Evolutionary conservation across 2,113 vertebrate genomes (phyloP).

Genomic region (Scalopus aquaticus): DNA sequence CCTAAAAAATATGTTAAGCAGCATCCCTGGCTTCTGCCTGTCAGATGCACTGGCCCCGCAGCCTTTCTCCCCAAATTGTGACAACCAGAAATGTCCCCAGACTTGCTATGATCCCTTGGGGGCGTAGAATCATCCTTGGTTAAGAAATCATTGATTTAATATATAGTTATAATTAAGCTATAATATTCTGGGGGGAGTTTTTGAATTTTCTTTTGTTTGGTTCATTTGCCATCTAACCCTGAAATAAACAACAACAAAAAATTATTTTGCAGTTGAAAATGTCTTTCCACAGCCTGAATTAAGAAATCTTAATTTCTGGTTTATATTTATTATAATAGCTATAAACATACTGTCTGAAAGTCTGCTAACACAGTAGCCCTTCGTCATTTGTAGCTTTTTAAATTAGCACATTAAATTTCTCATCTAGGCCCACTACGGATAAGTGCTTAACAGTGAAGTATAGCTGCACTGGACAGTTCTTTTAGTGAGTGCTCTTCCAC

Average conservation of each 20-base stretch:
- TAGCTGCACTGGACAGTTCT: background rate
- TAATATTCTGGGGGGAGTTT: background rate
- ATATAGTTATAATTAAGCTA: background rate
- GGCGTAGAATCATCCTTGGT: background rate
- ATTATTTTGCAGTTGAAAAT: background rate
- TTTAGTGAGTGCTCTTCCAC: background rate
- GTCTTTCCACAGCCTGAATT: background rate
- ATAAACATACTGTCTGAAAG: background rate
- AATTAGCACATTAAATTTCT: background rate
- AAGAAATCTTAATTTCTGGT: constrained; percentile 11
- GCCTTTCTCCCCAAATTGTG: background rate
- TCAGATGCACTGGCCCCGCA: too few species aligned
- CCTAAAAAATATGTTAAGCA: background rate
- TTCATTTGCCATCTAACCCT: background rate
- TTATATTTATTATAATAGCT: background rate
- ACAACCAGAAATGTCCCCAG: background rate
- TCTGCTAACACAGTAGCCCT: background rate
- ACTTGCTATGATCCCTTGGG: background rate
- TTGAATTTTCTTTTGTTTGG: background rate
- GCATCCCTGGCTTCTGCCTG: background rate
- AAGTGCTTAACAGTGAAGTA: background rate
- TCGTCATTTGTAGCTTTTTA: background rate
- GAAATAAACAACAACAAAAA: background rate
- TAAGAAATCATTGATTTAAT: background rate
- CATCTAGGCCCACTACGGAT: background rate